Conservation (phyloP, 2,113 vertebrate species). For the Colossoma macropomum region DNA sequence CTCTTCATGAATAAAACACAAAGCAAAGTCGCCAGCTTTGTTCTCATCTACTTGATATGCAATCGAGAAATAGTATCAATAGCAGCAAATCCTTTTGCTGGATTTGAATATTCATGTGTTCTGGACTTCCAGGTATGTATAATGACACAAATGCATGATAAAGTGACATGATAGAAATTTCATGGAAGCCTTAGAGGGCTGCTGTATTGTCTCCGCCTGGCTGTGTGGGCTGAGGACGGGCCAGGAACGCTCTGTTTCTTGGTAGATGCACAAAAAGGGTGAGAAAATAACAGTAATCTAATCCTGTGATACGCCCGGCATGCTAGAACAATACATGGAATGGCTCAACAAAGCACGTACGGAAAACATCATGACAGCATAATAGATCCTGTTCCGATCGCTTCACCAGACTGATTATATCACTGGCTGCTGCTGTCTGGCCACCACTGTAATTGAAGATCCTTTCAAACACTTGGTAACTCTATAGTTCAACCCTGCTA, state of each 20-base stretch:
- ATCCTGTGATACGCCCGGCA: conserved; percentile 26
- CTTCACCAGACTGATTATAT: conserved; percentile 30
- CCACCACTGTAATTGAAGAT: neutral
- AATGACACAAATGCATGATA: neutral
- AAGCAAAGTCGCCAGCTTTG: neutral
- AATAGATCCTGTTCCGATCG: conserved; percentile 12
- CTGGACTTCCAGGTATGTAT: conserved; percentile 23
- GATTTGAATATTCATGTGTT: conserved; percentile 22
- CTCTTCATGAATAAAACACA: conserved; percentile 37
- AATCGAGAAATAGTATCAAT: conserved; percentile 8
- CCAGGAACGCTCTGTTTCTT: neutral
- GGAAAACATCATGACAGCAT: conserved; percentile 34
- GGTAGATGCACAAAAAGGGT: conserved; percentile 24
- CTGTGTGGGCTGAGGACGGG: neutral
- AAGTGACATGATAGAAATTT: neutral
- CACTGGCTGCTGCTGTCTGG: neutral
- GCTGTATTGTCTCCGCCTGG: conserved; percentile 14
- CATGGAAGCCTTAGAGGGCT: neutral
- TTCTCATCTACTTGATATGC: conserved; percentile 40
- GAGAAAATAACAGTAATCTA: conserved; percentile 48
- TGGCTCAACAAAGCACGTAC: neutral
- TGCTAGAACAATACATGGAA: conserved; percentile 14
- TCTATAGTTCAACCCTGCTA: no score
- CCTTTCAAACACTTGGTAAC: no score
- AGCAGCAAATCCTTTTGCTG: neutral